Conservation (phyloP, 2,888 invertebrate species). For the Sarcophaga variegata region DNA sequence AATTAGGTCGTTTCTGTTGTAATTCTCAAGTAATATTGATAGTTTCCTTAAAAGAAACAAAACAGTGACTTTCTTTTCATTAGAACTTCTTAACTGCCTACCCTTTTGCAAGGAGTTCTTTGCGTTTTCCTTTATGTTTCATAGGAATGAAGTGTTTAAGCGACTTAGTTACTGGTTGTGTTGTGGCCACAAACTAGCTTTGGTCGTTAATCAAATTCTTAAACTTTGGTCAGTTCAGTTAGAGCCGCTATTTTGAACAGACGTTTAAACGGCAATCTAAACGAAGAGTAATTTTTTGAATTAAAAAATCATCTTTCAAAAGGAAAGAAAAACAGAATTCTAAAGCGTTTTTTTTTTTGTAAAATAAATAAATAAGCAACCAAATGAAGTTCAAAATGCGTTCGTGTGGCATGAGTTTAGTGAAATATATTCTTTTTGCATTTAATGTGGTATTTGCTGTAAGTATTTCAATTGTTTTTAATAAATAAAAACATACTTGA, state of each 20-base stretch:
- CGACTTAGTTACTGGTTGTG: constrained; percentile 70
- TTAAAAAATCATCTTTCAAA: not conserved
- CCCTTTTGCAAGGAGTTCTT: constrained; percentile 39
- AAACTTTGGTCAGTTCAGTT: constrained; percentile 78
- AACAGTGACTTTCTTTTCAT: constrained; percentile 34
- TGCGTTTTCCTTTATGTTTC: not conserved
- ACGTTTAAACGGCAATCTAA: constrained; percentile 59
- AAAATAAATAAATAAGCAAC: not conserved
- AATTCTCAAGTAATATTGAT: constrained; percentile 37
- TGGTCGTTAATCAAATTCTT: constrained; percentile 69
- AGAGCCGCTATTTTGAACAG: constrained; percentile 75
- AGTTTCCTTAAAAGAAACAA: constrained; percentile 52
- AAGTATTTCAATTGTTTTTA: constrained; percentile 76
- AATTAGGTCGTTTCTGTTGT: constrained; percentile 48
- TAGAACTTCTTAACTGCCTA: constrained; percentile 35
- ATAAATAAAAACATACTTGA: not conserved
- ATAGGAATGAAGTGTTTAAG: constrained; percentile 35
- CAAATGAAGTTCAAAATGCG: constrained; percentile 77
- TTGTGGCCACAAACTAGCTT: constrained; percentile 74
- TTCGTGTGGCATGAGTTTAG: constrained; percentile 83
- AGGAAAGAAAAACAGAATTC: not conserved
- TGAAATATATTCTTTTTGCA: constrained; percentile 85
- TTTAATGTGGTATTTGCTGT: constrained; percentile 86
- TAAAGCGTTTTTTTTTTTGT: not conserved
- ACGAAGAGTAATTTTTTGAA: constrained; percentile 7